phyloP scores from a whole-genome alignment of 2,113 vertebrate genomes.

The Gopherus flavomarginatus region DNA sequence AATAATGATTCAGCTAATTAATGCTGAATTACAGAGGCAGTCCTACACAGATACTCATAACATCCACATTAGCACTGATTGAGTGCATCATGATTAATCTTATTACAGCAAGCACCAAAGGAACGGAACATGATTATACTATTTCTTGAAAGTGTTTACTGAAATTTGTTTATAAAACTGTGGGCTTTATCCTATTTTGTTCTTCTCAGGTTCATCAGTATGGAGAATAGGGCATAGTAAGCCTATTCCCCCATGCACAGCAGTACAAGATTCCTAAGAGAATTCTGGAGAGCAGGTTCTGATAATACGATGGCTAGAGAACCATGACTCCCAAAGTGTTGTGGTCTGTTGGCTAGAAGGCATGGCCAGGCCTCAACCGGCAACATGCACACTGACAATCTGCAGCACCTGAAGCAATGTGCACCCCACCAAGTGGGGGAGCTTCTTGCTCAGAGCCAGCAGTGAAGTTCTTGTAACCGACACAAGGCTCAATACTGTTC shows the following conservation, averaged over 20 bases:
- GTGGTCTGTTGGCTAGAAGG: background rate
- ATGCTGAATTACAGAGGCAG: slow-evolving; percentile 77
- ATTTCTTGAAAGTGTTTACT: slow-evolving; percentile 33
- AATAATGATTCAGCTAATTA: slow-evolving; percentile 79
- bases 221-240: background rate
- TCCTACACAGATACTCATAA: slow-evolving; percentile 72
- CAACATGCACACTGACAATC: background rate
- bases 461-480: background rate
- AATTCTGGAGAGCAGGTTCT: background rate
- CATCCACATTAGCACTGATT: slow-evolving; percentile 71
- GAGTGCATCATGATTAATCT: slow-evolving; percentile 64
- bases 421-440: background rate
- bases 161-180: background rate
- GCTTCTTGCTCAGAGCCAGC: background rate
- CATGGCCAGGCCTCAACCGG: background rate
- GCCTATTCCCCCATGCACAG: background rate
- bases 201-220: background rate
- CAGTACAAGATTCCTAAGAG: accelerated
- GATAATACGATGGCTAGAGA: background rate
- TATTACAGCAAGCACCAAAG: slow-evolving; percentile 60
- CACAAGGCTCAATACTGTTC: background rate
- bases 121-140: slow-evolving; percentile 41
- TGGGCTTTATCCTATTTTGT: background rate
- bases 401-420: background rate
- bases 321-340: background rate